Base-by-base conservation (phyloP, 2,113 vertebrate species). In the Mirounga angustirostris region DNA sequence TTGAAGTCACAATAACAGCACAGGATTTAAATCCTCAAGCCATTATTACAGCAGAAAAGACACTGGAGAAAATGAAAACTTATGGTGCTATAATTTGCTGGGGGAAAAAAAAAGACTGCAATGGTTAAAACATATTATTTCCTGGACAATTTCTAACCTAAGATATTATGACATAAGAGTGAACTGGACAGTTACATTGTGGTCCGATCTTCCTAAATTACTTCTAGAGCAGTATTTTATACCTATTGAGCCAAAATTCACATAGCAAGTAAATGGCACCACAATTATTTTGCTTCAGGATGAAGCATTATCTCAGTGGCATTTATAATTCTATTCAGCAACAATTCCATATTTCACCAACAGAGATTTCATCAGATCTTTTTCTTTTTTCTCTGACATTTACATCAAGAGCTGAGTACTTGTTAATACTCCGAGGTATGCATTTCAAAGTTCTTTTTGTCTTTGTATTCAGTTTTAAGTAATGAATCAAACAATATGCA, bases 1-100 rank as follows among this genome's bases (percentile, higher is more conserved):
- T 98, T 99, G 98, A 99, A 99, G 98, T 99, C 98, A 99, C 98
- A 98, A 98, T 98, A 99, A 98, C 98, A 98, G 98, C 97, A 98
- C 94, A 98, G 98, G 97, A 99, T 98, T 99, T 98, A 99, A 99
- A 98, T 99, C 96, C 98, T 98, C 95, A 98, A 99, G 97, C 98
- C 98, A 98, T 99, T 99, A 99, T 98, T 97, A 97, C 95, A 98
- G 97, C 98, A 98, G 95, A 97, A 97, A 97, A 98, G 96, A 98
- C 98, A 98, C 73, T 93, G 97, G 98, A 98, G 98, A 97, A 98
- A 99, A 98, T 97, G 94, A 96, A 98, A 99, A 99, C 97, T 98
- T 99, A 98, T 61, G 93, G 94, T 96, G 10, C 2, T 98, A 89
- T 98, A 98, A 99, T 98, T 98, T 98, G 95, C 97, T 97, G 89